phyloP scores from a whole-genome alignment of 2,888 invertebrate genomes.

The Synergus laeviventris region DNA sequence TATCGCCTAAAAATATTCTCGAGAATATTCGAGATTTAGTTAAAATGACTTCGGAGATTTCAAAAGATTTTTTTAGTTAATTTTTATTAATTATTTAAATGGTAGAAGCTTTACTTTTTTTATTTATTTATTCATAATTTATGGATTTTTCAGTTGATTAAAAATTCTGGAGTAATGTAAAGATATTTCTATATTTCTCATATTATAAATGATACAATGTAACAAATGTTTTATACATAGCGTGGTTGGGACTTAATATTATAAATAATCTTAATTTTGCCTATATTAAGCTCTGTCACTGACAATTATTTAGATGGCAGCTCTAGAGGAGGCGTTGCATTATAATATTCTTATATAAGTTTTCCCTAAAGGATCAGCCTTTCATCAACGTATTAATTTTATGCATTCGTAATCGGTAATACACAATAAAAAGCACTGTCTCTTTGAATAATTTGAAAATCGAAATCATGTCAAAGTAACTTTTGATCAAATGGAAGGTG shows the following conservation, averaged over 20 bases:
- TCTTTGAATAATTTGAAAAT: neutral
- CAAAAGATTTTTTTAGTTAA: too few relatives aligned
- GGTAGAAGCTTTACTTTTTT: too few relatives aligned
- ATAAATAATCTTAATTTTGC: slow-evolving; percentile 35
- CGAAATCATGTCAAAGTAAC: neutral
- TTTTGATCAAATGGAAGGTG: neutral
- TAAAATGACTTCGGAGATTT: too few relatives aligned
- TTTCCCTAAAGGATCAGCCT: slow-evolving; percentile 32
- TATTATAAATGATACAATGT: slow-evolving; percentile 30
- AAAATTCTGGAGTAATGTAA: slow-evolving; percentile 11
- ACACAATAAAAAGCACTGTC: neutral
- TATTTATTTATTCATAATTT: too few relatives aligned
- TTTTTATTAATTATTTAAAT: too few relatives aligned
- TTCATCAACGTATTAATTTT: slow-evolving; percentile 28
- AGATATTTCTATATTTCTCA: slow-evolving; percentile 37
- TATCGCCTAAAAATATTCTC: too few relatives aligned
- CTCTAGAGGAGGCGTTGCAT: slow-evolving; percentile 25
- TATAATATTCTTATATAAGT: slow-evolving; percentile 32
- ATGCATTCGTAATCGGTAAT: slow-evolving; percentile 2
- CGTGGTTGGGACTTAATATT: slow-evolving; percentile 17
- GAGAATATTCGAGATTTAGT: too few relatives aligned
- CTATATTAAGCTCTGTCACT: slow-evolving; percentile 15
- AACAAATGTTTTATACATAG: slow-evolving; percentile 38
- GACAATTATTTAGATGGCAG: slow-evolving; percentile 21
- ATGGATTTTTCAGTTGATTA: neutral